Base-by-base conservation (phyloP, 1,140 invertebrate genomes). In the Magallana gigas region DNA sequence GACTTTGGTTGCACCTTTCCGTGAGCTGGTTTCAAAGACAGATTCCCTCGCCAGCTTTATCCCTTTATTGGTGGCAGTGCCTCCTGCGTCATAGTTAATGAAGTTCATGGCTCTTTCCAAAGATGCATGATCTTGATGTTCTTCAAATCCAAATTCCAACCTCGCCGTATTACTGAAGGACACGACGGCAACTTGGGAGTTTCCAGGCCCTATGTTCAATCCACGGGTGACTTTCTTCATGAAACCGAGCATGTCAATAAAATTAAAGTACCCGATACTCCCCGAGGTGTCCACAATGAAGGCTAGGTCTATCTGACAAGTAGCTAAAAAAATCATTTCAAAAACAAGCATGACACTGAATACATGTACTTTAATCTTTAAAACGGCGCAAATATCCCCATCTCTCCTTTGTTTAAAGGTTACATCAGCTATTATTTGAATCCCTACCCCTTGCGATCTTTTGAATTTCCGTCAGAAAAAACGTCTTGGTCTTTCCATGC, bases 271-370 rank as follows among this genome's bases (percentile, higher is more conserved):
- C 18, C 80, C 87, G 3, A 92, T 85, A 56, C 89, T 90, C n/a
- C 90, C 90, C 1, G 92, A 92, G 11, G 86, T 81, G 80, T 92
- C 92, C 36, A 92, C 68, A 58, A 92, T 89, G 87, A 92, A 92
- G 36, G 88, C 88, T 14, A 92, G 23, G 57, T 92, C 92, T 12
- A 91, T 86, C 6, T n/a, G 60, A 68, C 68, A 76, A 76, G 23
- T 76, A 76, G 9, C 68, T 76, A 29, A 29, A 76, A 71, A 71
- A 16, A 59, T 48, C 5, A 48, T 4, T 48, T 48, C 36, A 48
- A 48, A 23, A 48, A 48, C 5, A 48, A 48, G 36, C 36, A 48
- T 48, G 36, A 48, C 2, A 48, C 36, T 48, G 3, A 23, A 23
- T 23, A 23, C 23, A 23, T 5, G 36, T 48, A 48, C 36, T 48